Evolutionary conservation across 2,888 invertebrate genomes (phyloP), one percentile per base, ranked within the genome.

Genomic region (Lepetodrilus schrolli): DNA sequence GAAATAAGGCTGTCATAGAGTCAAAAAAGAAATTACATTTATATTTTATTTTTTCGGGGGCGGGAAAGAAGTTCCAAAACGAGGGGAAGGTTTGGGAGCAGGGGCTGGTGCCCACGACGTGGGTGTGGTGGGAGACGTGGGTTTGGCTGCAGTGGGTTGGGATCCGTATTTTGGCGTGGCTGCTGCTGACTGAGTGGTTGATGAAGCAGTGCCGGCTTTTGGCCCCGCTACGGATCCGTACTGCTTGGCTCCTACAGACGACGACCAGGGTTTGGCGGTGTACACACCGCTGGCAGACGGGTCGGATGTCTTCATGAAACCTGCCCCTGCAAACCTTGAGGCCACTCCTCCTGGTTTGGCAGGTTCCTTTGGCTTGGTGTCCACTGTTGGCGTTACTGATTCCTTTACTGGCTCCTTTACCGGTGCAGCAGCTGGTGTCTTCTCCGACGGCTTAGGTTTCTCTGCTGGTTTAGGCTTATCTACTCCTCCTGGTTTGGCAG

Each of bases 1-100:
- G n/a, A n/a, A n/a, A n/a, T n/a, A n/a, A n/a, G n/a, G n/a, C n/a
- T n/a, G n/a, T n/a, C n/a, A n/a, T n/a, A n/a, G n/a, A n/a, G n/a
- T n/a, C n/a, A n/a, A n/a, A n/a, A n/a, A n/a, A n/a, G n/a, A n/a
- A n/a, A n/a, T n/a, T n/a, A n/a, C n/a, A n/a, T n/a, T n/a, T n/a
- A n/a, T n/a, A 21, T 17, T 17, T 58, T 34, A 70, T 50, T 70
- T 70, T 23, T 70, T 70, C 4, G 70, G 36, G 50, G 70, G 70
- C 13, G 70, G 70, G 70, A 70, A 70, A 21, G 17, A 30, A 21
- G 48, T 5, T 7, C 68, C 72, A 43, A 75, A 65, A 17, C 23
- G 21, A 3, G 66, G 47, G 10, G 38, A 70, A 23, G 74, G 65
- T 49, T 74, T 74, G 3, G 74, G 38, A 43, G 71, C 34, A 0